phyloP scores from a whole-genome alignment of 2,888 invertebrate species.

The Kryphioiulus occultus region DNA sequence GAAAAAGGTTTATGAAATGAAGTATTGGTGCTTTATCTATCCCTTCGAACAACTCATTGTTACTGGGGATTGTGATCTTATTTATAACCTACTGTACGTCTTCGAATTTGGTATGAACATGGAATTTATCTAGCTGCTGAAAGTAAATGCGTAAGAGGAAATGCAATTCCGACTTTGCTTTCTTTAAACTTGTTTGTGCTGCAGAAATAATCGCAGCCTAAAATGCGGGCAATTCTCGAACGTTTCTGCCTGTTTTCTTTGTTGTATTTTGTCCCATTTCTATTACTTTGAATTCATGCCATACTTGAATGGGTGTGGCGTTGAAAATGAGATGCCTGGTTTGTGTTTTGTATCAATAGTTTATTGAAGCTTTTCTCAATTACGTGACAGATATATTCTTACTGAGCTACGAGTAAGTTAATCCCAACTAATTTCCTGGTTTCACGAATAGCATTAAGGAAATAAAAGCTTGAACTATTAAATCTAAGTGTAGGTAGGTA shows the following conservation, averaged over 20 bases:
- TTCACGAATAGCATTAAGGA: not conserved
- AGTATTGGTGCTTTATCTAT: not conserved
- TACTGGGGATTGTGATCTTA: not conserved
- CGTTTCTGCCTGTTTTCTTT: not conserved
- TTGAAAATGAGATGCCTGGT: not conserved
- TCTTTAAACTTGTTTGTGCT: not conserved
- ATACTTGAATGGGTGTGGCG: not conserved
- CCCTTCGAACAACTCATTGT: not conserved
- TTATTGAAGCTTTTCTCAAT: conserved; percentile 16
- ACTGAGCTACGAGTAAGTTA: not conserved
- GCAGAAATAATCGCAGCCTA: not conserved
- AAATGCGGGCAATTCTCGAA: not conserved
- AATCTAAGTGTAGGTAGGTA: not conserved
- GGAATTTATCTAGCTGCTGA: not conserved
- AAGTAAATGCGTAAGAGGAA: not conserved
- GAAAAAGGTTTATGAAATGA: not conserved
- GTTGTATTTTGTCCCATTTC: conserved; percentile 4
- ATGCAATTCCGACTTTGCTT: not conserved
- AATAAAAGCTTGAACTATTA: not conserved
- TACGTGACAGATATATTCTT: not conserved
- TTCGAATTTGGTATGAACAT: not conserved
- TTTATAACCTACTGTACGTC: not conserved
- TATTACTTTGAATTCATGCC: not conserved
- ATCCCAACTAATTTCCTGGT: conserved; percentile 10
- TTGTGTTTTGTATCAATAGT: conserved; percentile 1